These are phyloP conservation scores for Thamnophis elegans DNA, from an alignment of 2,797 vertebrate species.

Conservation along the genomic window DNA sequence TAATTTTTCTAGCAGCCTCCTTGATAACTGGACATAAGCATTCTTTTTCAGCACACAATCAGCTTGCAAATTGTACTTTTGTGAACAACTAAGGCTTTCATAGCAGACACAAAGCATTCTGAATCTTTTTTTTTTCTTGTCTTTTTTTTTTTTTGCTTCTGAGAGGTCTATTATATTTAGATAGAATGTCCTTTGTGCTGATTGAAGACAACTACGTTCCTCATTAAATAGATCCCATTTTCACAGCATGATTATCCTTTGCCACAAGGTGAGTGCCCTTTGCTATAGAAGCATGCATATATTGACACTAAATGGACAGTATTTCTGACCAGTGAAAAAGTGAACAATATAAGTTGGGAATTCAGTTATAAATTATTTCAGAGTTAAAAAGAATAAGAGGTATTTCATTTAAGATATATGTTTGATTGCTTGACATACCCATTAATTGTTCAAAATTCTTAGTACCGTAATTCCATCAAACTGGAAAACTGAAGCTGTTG, in stretches of 20 bases:
- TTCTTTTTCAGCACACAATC: constrained; percentile 3
- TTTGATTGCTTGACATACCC: not conserved
- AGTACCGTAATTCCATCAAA: not conserved
- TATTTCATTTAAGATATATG: constrained; percentile 29
- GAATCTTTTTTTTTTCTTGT: not conserved
- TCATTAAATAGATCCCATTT: constrained; percentile 33
- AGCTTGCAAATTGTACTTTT: not conserved
- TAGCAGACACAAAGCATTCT: not conserved
- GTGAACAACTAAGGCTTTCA: constrained; percentile 12
- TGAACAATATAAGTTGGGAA: not conserved
- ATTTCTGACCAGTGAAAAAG: not conserved
- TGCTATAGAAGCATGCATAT: not conserved
- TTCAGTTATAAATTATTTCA: not conserved
- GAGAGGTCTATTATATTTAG: constrained; percentile 8
- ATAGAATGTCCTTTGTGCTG: constrained; percentile 15
- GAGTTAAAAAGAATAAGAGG: not conserved
- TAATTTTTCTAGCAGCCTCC: constrained; percentile 26
- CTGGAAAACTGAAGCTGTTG: constrained; percentile 5
- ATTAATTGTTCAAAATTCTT: constrained; percentile 19
- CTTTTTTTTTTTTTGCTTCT: constrained; percentile 6
- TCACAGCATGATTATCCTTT: constrained; percentile 30
- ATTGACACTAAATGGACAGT: not conserved
- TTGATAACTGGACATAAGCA: not conserved
- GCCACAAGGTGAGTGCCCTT: not conserved
- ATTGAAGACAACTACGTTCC: not conserved